Percentiles rank a stretch among this genome's conserved stretches.
These are phyloP conservation scores for Tethya wilhelma DNA, from an alignment of 37 sponge, comb jelly and placozoan species.

Conservation along the genomic window DNA sequence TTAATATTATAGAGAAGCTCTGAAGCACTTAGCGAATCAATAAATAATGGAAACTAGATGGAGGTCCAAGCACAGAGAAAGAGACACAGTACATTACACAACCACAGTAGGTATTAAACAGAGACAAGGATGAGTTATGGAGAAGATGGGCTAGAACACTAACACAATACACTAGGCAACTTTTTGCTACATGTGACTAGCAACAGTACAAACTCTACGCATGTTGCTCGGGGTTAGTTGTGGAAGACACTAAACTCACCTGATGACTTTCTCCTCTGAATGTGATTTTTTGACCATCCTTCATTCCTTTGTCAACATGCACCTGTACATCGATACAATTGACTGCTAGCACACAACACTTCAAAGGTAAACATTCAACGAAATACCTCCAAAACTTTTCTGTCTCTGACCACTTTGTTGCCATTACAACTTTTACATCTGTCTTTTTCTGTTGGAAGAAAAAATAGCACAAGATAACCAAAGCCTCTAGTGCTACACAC, in stretches of 20 bases:
- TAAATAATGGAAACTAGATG: no score
- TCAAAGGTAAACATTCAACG: background rate
- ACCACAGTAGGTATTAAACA: no score
- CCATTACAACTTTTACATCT: slow-evolving; percentile 87
- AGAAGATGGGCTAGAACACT: background rate
- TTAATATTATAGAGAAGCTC: no score
- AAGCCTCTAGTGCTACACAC: background rate
- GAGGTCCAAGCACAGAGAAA: no score
- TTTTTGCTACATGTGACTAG: background rate
- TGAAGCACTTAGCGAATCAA: no score
- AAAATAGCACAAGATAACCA: background rate
- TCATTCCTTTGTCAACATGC: slow-evolving; percentile 95
- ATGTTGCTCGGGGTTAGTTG: no score
- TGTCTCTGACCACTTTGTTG: slow-evolving; percentile 79
- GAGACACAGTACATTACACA: no score
- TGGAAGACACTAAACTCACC: slow-evolving; percentile 31
- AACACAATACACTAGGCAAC: background rate
- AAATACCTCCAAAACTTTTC: slow-evolving; percentile 89
- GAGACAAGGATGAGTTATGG: background rate
- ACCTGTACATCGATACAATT: slow-evolving; percentile 51
- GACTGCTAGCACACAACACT: background rate
- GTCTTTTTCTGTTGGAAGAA: slow-evolving; percentile 74
- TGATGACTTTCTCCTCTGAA: slow-evolving; percentile 95
- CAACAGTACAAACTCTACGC: no score
- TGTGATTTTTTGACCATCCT: slow-evolving; percentile 91